These are phyloP conservation scores for Ophion costatus DNA, from an alignment of 2,888 invertebrate species.

Conservation along the genomic window DNA sequence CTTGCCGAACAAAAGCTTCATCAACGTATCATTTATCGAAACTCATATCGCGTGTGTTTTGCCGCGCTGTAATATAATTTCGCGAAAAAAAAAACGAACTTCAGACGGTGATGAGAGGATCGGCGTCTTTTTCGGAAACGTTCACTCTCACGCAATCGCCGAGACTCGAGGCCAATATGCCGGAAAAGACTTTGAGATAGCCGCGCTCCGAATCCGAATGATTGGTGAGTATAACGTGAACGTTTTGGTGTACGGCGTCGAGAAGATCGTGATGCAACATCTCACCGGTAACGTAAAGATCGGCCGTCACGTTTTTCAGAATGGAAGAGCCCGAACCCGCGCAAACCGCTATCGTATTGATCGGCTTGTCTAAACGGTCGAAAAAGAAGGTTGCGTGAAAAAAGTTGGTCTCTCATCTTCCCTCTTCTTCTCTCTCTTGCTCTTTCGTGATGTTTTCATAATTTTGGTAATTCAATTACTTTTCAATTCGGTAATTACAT, in stretches of 20 bases:
- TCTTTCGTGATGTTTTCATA: neutral
- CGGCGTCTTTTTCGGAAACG: conserved; percentile 90
- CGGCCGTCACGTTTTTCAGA: conserved; percentile 88
- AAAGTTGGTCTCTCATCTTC: neutral
- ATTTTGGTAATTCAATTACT: too few species aligned
- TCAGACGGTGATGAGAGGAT: conserved; percentile 91
- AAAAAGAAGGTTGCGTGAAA: neutral
- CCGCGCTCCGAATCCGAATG: conserved; percentile 98
- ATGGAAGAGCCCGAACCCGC: conserved; percentile 95
- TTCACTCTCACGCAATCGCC: conserved; percentile 86
- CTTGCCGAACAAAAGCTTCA: too few species aligned
- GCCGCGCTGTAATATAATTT: too few species aligned
- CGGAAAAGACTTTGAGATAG: conserved; percentile 88
- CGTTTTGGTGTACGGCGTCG: conserved; percentile 92
- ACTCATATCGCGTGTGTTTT: too few species aligned
- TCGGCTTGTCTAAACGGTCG: conserved; percentile 83
- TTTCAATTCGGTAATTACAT: too few species aligned
- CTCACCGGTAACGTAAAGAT: conserved; percentile 95
- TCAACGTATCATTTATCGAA: neutral
- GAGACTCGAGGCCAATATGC: conserved; percentile 81
- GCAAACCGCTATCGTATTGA: conserved; percentile 91
- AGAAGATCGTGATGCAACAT: conserved; percentile 98
- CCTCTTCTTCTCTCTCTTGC: neutral
- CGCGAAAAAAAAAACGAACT: neutral
- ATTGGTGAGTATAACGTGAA: conserved; percentile 94